Evolutionary conservation across 2,888 invertebrate species (phyloP).

Genomic region (Drepanosiphum platanoidis): DNA sequence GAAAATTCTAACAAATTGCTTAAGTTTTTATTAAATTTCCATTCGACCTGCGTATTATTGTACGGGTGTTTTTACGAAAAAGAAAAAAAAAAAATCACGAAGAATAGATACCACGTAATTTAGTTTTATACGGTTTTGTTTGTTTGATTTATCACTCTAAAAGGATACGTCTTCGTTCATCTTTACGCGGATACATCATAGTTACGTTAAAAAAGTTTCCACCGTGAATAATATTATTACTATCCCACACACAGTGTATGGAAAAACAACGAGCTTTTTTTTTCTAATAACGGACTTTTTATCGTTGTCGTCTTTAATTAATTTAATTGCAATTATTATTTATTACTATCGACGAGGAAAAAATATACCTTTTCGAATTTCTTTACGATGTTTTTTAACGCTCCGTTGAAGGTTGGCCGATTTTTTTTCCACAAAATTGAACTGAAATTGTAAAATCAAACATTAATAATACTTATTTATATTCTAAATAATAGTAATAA

Average conservation of each 20-base stretch:
- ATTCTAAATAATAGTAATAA: too few species aligned
- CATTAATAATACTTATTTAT: too few species aligned
- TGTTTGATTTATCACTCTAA: neutral
- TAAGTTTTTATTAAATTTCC: neutral
- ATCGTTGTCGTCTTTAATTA: neutral
- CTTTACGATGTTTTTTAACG: neutral
- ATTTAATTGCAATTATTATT: neutral
- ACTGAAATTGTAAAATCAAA: too few species aligned
- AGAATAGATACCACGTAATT: too few species aligned
- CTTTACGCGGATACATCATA: neutral
- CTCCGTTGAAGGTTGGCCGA: too few species aligned
- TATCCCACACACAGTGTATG: neutral
- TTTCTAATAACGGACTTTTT: neutral
- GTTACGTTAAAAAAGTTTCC: neutral
- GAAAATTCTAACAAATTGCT: neutral
- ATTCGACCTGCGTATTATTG: too few species aligned
- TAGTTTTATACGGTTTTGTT: neutral
- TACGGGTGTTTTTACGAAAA: too few species aligned
- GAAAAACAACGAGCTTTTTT: neutral
- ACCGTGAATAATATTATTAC: neutral
- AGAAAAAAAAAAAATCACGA: too few species aligned
- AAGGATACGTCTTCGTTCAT: neutral
- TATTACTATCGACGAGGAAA: neutral
- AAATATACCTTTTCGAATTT: neutral
- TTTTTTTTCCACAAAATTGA: too few species aligned